Evolutionary conservation across 2,797 vertebrate genomes (phyloP).

Genomic region (Spheniscus humboldti): DNA sequence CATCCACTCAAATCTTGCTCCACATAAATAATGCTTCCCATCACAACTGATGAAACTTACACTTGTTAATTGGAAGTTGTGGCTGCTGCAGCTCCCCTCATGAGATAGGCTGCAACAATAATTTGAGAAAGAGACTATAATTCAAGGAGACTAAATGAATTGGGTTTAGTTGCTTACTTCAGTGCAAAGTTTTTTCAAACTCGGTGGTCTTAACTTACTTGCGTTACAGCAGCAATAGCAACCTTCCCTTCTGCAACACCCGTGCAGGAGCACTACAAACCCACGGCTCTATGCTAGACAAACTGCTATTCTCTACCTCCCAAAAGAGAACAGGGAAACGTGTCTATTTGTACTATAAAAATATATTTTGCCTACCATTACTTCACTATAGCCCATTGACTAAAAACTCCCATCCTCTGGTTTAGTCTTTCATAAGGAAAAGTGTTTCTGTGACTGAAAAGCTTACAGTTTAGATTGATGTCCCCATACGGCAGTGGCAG

Average conservation of each 20-base stretch:
- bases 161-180: neutral
- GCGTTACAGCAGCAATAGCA: neutral
- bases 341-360: neutral
- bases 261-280: neutral
- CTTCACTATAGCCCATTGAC: neutral
- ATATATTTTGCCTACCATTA: neutral
- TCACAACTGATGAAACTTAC: neutral
- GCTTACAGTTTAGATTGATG: slow-evolving; percentile 86
- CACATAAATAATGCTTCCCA: neutral
- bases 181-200: neutral
- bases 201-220: neutral
- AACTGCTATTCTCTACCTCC: neutral
- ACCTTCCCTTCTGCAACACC: neutral
- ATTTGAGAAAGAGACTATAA: neutral
- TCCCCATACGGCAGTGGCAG: slow-evolving; percentile 95
- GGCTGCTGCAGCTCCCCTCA: neutral
- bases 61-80: neutral
- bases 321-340: neutral
- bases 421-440: neutral
- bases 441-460: neutral
- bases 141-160: neutral
- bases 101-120: neutral
- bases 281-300: neutral
- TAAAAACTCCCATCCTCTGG: neutral
- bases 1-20: neutral